Percentiles rank a stretch among this genome's conserved stretches.
phyloP scores from a whole-genome alignment of 2,888 invertebrate genomes.

The Lottia gigantea region DNA sequence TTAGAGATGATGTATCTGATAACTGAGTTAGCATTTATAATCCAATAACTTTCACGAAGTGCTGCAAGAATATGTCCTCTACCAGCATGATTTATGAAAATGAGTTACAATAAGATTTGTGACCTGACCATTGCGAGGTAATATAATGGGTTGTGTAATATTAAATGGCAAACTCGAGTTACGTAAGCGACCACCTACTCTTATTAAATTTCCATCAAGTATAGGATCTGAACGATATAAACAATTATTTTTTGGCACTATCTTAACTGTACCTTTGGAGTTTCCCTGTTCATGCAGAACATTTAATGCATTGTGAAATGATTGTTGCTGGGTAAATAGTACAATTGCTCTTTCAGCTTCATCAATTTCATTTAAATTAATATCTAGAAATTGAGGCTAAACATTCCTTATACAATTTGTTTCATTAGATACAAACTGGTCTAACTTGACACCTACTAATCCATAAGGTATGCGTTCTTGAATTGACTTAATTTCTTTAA shows the following conservation, averaged over 20 bases:
- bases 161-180: not conserved
- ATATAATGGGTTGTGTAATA: conserved; percentile 16
- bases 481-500: not conserved
- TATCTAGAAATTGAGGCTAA: not conserved
- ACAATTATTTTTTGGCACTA: too few relatives aligned
- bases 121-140: conserved; percentile 15
- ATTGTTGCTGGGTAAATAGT: not conserved
- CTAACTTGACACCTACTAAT: not conserved
- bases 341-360: not conserved
- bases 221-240: not conserved
- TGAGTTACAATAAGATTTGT: conserved; percentile 5
- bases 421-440: not conserved
- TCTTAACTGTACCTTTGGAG: too few relatives aligned
- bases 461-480: not conserved
- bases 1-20: not conserved
- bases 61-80: conserved; percentile 14
- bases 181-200: not conserved
- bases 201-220: not conserved
- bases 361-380: not conserved
- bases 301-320: not conserved
- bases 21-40: not conserved
- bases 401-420: not conserved
- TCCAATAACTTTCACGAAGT: conserved; percentile 10
- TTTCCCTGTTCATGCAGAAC: not conserved
- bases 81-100: conserved; percentile 5